phyloP scores from a whole-genome alignment of 2,113 vertebrate species.

The Lasiurus borealis region DNA sequence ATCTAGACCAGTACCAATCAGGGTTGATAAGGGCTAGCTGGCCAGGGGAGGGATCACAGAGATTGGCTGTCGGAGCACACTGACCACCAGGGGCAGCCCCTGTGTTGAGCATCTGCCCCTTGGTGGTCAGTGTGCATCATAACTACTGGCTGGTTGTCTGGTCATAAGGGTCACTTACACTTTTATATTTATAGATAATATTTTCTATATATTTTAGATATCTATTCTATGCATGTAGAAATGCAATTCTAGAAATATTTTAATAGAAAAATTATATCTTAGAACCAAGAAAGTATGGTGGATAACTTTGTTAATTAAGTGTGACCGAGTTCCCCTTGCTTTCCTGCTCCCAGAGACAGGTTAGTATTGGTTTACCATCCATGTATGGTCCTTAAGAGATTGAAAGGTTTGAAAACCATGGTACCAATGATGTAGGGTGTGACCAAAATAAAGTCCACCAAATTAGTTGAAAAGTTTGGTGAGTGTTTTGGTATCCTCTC shows the following conservation, averaged over 20 bases:
- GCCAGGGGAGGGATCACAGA: too few species aligned
- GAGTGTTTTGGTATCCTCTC: background rate
- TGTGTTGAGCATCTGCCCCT: too few species aligned
- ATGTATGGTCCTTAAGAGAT: background rate
- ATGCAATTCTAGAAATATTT: constrained; percentile 40
- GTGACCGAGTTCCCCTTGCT: background rate
- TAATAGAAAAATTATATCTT: constrained; percentile 5
- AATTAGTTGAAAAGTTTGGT: background rate
- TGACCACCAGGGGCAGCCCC: too few species aligned
- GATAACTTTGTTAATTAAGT: background rate
- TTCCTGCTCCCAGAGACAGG: background rate
- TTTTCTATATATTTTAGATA: background rate
- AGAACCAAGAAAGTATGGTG: background rate
- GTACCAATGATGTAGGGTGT: background rate
- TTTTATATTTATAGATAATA: too few species aligned
- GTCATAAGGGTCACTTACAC: too few species aligned
- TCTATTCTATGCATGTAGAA: background rate
- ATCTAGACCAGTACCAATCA: too few species aligned
- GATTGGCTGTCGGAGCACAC: too few species aligned
- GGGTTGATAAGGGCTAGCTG: too few species aligned
- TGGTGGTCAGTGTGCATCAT: too few species aligned
- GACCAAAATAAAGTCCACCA: background rate
- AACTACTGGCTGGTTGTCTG: too few species aligned
- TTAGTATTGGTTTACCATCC: background rate
- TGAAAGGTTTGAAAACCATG: background rate